Evolutionary conservation across 2,888 invertebrate species (phyloP).

Genomic region (Diarsia rubi): DNA sequence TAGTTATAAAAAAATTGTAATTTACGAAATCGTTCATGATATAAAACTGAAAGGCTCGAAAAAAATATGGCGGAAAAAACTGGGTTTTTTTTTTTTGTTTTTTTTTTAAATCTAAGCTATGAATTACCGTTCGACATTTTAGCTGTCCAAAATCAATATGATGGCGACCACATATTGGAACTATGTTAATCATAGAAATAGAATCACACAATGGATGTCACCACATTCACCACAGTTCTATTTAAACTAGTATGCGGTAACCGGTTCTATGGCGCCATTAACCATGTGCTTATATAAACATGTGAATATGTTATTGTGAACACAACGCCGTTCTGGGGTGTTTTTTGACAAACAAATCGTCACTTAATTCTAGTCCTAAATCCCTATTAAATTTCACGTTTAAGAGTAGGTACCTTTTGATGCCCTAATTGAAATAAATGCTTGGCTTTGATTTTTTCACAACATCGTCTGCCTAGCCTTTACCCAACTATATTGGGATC

Average conservation of each 20-base stretch:
- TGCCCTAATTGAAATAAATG: not conserved
- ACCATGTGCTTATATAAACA: conserved; percentile 15
- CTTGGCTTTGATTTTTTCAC: not conserved
- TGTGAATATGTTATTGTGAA: conserved; percentile 8
- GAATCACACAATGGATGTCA: conserved; percentile 14
- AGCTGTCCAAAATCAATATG: conserved; percentile 9
- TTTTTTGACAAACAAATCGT: not conserved
- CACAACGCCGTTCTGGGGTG: not conserved
- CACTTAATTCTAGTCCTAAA: not conserved
- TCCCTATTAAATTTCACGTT: not conserved
- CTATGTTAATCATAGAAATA: not conserved
- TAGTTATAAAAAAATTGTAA: no score
- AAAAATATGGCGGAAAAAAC: no score
- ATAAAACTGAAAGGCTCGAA: no score
- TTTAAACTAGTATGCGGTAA: conserved; percentile 13
- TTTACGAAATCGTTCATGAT: no score
- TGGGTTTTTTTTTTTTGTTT: no score
- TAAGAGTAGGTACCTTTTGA: not conserved
- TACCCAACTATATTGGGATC: no score
- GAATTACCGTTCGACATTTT: not conserved
- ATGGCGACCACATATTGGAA: conserved; percentile 1
- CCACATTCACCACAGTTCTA: not conserved
- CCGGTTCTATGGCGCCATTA: conserved; percentile 14
- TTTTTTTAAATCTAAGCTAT: no score
- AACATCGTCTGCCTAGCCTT: no score